Evolutionary conservation across 1,140 invertebrate genomes (phyloP), one percentile per base, ranked within the genome.

Genomic region (Samia ricini): DNA sequence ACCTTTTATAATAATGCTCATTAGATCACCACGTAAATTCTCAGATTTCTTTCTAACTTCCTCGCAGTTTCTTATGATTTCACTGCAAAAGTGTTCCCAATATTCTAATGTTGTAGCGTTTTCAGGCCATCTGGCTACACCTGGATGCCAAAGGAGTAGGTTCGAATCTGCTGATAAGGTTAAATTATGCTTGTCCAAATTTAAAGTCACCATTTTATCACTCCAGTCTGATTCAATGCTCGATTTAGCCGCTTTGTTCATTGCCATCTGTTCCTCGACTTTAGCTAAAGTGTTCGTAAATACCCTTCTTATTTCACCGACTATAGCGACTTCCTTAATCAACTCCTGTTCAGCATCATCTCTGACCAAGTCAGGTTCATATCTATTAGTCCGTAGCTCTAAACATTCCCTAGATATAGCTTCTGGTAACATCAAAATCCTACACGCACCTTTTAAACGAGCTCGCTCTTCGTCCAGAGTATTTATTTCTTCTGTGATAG

Each of bases 201-300:
- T 93, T 72, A 95, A 93, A 7, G 95, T 91, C 68, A 95, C 92
- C 71, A 94, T 93, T 91, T 98, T 98, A 79, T 98, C 96, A 67
- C 95, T 96, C 96, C 96, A 97, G 79, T 98, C 96, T 63, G 92
- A 93, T 87, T 98, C 96, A 22, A 97, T 86, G 10, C 94, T 92
- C 24, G 93, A 88, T 79, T 97, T 97, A 0, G 94, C 93, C n/a
- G 95, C 92, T 73, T 94, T 94, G 74, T 96, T 94, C 69, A 93
- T 92, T 8, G 88, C 88, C 70, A 97, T 93, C 83, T 97, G 96
- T 55, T 91, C 85, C 68, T 96, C 94, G 2, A 96, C 92, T 82
- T 96, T 93, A 57, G 91, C 91, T 61, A 94, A 88, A 33, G 90
- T 94, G 63, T 91, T 91, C 7, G 83, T 83, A 42, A 95, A 91